phyloP scores from a whole-genome alignment of 2,797 vertebrate genomes.

The Fistularia commersonii region DNA sequence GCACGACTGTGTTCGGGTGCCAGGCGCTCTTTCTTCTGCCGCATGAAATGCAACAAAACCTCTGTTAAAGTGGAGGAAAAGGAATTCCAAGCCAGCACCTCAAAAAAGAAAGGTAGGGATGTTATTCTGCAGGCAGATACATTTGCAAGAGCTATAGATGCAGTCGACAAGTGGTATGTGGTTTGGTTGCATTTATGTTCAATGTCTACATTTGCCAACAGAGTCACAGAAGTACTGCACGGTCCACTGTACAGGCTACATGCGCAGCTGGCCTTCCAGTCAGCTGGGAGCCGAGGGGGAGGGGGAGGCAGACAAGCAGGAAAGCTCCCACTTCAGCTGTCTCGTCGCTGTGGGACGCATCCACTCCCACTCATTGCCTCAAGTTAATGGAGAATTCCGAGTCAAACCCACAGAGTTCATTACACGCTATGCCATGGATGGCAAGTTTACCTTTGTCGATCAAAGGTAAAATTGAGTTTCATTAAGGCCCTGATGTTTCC shows the following conservation, averaged over 20 bases:
- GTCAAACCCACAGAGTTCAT: slow-evolving; percentile 90
- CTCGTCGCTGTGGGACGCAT: slow-evolving; percentile 89
- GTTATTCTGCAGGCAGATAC: not conserved
- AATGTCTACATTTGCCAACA: slow-evolving; percentile 45
- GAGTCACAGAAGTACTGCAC: slow-evolving; percentile 91
- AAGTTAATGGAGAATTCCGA: slow-evolving; percentile 79
- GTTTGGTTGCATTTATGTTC: not conserved
- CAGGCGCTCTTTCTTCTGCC: slow-evolving; percentile 92
- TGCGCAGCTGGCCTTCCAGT: slow-evolving; percentile 88
- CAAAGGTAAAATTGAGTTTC: slow-evolving; percentile 78
- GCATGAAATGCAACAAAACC: slow-evolving; percentile 85
- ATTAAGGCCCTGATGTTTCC: too few relatives aligned
- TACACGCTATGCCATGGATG: slow-evolving; percentile 90
- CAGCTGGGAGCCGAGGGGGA: slow-evolving; percentile 82
- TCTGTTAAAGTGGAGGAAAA: slow-evolving; percentile 82
- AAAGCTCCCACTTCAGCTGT: slow-evolving; percentile 84
- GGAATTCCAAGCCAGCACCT: slow-evolving; percentile 73
- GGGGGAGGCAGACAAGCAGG: slow-evolving; percentile 77
- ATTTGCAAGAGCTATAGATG: not conserved
- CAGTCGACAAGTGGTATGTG: too few relatives aligned
- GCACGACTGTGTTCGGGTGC: slow-evolving; percentile 83
- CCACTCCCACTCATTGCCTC: slow-evolving; percentile 76
- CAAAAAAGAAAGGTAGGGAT: slow-evolving; percentile 87
- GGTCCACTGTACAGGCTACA: slow-evolving; percentile 91
- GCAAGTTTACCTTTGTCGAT: slow-evolving; percentile 95